Evolutionary conservation across 2,888 invertebrate species (phyloP), one percentile per base, ranked within the genome.

Genomic region (Aspidiotus rigidus): DNA sequence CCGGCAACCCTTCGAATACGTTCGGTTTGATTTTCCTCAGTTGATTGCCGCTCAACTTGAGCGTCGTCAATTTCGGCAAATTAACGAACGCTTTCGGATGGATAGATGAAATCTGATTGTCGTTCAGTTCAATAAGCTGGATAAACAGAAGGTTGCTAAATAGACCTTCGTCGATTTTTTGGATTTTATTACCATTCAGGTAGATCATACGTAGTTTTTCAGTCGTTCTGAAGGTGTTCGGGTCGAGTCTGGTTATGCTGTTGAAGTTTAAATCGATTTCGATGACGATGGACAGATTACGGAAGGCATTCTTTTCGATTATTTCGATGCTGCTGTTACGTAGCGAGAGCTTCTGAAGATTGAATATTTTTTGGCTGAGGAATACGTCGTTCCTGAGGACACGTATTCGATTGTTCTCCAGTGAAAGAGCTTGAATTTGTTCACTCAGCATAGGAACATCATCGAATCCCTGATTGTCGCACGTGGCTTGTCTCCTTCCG

Each of bases 401-500:
- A 71, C 82, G 82, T 17, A 92, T 81, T 55, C 81, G 80, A 76
- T 90, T 91, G 71, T 83, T 83, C 3, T 86, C 85, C 54, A 92
- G 81, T 75, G 90, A 88, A 56, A 91, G 81, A 67, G 74, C 75
- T 72, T 80, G 80, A 2, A 82, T 79, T 74, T 89, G 88, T 53
- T 84, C 79, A 76, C 88, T 89, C 49, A 93, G 80, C 71, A 80
- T 81, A 0, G 93, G 93, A 73, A 94, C 85, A 42, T 83, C 80
- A 61, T 81, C 82, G 44, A 90, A 81, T n/a, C 83, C 81, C 54
- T 83, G 82, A 69, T 83, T 81, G 49, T 83, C 83, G 77, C 94
- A 94, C 74, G 90, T 88, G 1, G 91, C 93, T 28, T 86, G 86
- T 77, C 88, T 90, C 77, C 87, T 90, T 7, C 93, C 92, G 71